A percentile compares a stretch with the other conserved stretches of the same genome.
phyloP scores from a whole-genome alignment of 2,888 invertebrate genomes.

The Eupithecia insigniata region DNA sequence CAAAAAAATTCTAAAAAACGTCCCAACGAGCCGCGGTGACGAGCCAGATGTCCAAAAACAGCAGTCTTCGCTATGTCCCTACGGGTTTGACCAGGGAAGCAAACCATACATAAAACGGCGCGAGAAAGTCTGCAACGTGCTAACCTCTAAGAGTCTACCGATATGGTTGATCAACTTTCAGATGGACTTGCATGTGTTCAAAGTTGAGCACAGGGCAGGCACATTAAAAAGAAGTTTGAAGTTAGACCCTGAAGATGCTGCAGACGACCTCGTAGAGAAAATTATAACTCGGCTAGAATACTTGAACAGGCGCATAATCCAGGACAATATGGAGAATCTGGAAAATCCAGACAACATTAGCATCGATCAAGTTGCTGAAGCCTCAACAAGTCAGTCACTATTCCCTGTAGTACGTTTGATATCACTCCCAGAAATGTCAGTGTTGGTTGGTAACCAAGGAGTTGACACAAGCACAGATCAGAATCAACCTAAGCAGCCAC shows the following conservation, averaged over 20 bases:
- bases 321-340: too few species aligned
- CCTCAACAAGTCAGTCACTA: too few species aligned
- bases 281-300: background rate
- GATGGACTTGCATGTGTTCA: background rate
- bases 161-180: background rate
- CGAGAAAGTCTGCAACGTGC: background rate
- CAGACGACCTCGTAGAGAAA: background rate
- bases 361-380: too few species aligned
- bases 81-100: too few species aligned
- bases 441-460: too few species aligned
- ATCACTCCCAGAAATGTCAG: too few species aligned
- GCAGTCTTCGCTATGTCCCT: background rate
- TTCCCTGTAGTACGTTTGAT: too few species aligned
- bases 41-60: background rate
- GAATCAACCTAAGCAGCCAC: too few species aligned
- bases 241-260: background rate
- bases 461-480: too few species aligned
- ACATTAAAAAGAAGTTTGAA: background rate
- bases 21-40: background rate
- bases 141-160: background rate
- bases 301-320: background rate
- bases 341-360: too few species aligned
- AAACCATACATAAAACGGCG: accelerated
- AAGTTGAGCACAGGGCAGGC: background rate
- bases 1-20: background rate